phyloP scores from a whole-genome alignment of 2,888 invertebrate species.

The Cryptocephalus moraei region DNA sequence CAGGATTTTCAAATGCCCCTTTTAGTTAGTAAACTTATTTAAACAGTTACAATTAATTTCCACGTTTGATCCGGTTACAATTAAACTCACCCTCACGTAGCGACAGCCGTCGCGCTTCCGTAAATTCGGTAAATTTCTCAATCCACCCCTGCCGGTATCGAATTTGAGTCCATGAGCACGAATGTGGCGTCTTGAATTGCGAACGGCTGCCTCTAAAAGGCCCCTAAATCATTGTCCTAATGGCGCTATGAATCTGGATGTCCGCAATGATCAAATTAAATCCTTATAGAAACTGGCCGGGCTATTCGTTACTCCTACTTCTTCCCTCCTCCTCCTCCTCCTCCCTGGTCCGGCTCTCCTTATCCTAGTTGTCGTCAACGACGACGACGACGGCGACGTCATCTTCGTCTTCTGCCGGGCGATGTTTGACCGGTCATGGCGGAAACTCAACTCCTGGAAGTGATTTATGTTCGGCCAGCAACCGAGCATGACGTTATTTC shows the following conservation, averaged over 20 bases:
- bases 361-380: too few species aligned
- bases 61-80: too few species aligned
- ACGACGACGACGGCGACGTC: too few species aligned
- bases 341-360: too few species aligned
- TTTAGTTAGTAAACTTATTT: too few species aligned
- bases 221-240: conserved; percentile 40
- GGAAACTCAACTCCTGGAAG: conserved; percentile 18
- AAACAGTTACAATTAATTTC: too few species aligned
- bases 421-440: conserved; percentile 14
- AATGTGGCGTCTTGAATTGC: conserved; percentile 25
- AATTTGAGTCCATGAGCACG: conserved; percentile 6
- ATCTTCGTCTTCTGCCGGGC: too few species aligned
- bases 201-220: conserved; percentile 34
- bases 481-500: conserved; percentile 9
- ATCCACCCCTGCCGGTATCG: too few species aligned
- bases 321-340: conserved; percentile 19
- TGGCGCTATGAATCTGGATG: conserved; percentile 43
- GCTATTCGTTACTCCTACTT: conserved; percentile 26
- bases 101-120: too few species aligned
- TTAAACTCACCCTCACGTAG: too few species aligned
- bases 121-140: too few species aligned
- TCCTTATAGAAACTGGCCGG: conserved; percentile 34
- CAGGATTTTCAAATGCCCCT: too few species aligned
- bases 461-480: conserved; percentile 20
- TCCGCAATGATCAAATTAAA: conserved; percentile 43